Evolutionary conservation across 2,888 invertebrate genomes (phyloP).

Genomic region (Drosophila meridionalis): DNA sequence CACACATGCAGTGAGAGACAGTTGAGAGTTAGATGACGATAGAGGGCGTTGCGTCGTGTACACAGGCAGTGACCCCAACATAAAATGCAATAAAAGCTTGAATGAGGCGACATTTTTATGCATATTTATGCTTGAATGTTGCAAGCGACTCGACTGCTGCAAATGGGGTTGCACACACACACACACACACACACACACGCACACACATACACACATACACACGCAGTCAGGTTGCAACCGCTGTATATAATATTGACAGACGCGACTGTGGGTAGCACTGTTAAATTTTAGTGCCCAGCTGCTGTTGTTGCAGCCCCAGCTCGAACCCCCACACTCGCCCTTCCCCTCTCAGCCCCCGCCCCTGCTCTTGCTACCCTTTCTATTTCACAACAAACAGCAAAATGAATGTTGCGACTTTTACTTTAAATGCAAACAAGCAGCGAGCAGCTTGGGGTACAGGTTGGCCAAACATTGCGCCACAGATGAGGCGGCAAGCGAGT

Average conservation of each 20-base stretch:
- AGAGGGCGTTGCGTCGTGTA: conserved; percentile 14
- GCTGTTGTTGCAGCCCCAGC: conserved; percentile 2
- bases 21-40: conserved; percentile 9
- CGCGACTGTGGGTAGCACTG: conserved; percentile 47
- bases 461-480: conserved; percentile 25
- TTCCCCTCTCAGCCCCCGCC: neutral
- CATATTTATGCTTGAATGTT: conserved; percentile 64
- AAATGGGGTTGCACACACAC: conserved; percentile 4
- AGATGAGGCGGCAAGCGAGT: neutral
- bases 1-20: neutral
- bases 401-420: conserved; percentile 57
- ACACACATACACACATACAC: neutral
- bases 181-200: neutral
- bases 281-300: conserved; percentile 60
- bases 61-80: conserved; percentile 55
- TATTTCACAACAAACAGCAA: conserved; percentile 37
- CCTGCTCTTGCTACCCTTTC: neutral
- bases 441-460: conserved; percentile 22
- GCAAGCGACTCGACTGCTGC: conserved; percentile 24
- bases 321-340: fast-evolving
- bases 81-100: conserved; percentile 69
- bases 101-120: conserved; percentile 72
- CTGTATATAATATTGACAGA: conserved; percentile 45
- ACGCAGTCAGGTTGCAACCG: conserved; percentile 7
- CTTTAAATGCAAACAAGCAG: conserved; percentile 61